These are phyloP conservation scores for Plagodis dolabraria DNA, from an alignment of 2,888 invertebrate species.

Conservation along the genomic window DNA sequence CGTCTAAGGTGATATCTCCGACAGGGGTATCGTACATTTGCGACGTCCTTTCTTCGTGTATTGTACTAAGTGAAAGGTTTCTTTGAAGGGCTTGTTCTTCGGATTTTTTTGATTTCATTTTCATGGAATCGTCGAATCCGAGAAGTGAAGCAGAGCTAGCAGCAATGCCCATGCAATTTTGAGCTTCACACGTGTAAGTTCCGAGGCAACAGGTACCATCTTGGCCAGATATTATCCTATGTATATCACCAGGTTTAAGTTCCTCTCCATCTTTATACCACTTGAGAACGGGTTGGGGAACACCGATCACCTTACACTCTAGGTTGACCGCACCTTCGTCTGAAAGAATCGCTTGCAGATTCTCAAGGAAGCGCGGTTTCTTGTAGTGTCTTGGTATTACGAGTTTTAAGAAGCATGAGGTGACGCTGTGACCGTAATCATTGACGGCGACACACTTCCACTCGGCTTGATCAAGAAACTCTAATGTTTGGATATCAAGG, in stretches of 20 bases:
- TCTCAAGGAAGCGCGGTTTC: slow-evolving; percentile 94
- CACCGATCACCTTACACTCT: slow-evolving; percentile 96
- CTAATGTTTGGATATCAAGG: slow-evolving; percentile 89
- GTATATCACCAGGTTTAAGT: slow-evolving; percentile 95
- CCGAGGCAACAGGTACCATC: slow-evolving; percentile 96
- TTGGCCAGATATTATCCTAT: slow-evolving; percentile 94
- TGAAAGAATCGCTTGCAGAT: slow-evolving; percentile 92
- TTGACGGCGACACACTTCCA: slow-evolving; percentile 97
- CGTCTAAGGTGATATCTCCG: slow-evolving; percentile 91
- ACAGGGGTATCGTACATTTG: slow-evolving; percentile 93
- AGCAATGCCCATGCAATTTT: slow-evolving; percentile 95
- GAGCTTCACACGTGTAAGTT: slow-evolving; percentile 95
- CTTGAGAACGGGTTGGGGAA: slow-evolving; percentile 94
- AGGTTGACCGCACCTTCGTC: slow-evolving; percentile 96
- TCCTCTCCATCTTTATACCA: slow-evolving; percentile 97
- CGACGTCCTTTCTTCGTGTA: slow-evolving; percentile 95
- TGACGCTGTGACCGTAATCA: slow-evolving; percentile 94
- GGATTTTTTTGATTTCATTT: slow-evolving; percentile 79
- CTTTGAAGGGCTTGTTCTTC: slow-evolving; percentile 86
- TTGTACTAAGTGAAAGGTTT: slow-evolving; percentile 94
- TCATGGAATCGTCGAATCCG: slow-evolving; percentile 91
- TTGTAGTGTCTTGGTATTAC: slow-evolving; percentile 95
- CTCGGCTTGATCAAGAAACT: slow-evolving; percentile 94
- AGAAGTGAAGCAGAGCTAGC: slow-evolving; percentile 94
- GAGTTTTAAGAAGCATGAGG: slow-evolving; percentile 93